Conservation (phyloP, 1,140 invertebrate genomes). For the Drosophila ananassae region DNA sequence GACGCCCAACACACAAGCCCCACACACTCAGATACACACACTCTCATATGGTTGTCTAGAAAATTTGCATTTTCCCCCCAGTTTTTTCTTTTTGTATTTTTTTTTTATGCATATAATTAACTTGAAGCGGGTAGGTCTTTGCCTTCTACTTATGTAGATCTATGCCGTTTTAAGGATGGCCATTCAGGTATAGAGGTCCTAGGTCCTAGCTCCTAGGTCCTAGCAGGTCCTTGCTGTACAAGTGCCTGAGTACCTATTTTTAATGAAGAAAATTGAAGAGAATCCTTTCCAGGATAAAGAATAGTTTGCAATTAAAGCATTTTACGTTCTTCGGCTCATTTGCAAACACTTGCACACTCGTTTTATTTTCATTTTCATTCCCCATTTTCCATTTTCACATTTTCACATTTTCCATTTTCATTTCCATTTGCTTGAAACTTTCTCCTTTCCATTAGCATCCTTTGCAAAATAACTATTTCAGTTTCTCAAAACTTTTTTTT, state of each 20-base stretch:
- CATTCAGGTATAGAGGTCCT: constrained; percentile 1
- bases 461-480: constrained; percentile 6
- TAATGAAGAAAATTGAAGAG: background rate
- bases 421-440: constrained; percentile 6
- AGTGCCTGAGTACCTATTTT: background rate
- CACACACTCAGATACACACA: constrained; percentile 11
- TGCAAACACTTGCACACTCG: background rate
- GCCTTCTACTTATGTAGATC: constrained; percentile 44
- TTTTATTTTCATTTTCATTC: background rate
- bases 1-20: constrained; percentile 35
- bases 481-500: constrained; percentile 3
- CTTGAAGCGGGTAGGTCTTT: constrained; percentile 65
- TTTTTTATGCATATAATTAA: constrained; percentile 74
- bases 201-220: no score
- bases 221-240: no score
- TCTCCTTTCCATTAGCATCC: constrained; percentile 17
- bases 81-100: constrained; percentile 15
- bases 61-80: constrained; percentile 66
- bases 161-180: constrained; percentile 35
- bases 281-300: no score
- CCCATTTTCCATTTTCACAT: background rate
- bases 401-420: background rate
- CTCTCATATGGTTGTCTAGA: constrained; percentile 29
- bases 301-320: constrained; percentile 8
- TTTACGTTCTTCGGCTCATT: background rate